Conservation (phyloP, 2,888 invertebrate species). For the Melinaea menophilus region DNA sequence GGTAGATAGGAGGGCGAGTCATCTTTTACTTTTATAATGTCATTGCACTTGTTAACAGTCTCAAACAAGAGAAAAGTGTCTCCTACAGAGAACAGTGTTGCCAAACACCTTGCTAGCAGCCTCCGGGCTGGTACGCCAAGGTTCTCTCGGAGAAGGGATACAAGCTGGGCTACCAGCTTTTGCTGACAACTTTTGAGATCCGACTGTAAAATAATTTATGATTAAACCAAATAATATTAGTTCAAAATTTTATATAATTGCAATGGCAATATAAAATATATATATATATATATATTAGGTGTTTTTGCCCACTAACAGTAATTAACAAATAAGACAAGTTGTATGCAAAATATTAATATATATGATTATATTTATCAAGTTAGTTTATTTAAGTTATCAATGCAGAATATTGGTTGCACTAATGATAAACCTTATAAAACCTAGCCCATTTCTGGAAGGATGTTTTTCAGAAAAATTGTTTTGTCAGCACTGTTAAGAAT, state of each 20-base stretch:
- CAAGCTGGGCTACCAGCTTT: conserved; percentile 95
- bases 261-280: too few species aligned
- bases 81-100: conserved; percentile 97
- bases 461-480: too few species aligned
- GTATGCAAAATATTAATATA: too few species aligned
- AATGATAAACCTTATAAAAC: too few species aligned
- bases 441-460: too few species aligned
- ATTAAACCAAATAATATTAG: background rate
- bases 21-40: conserved; percentile 97
- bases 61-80: conserved; percentile 98
- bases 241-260: conserved; percentile 1
- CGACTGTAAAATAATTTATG: conserved; percentile 79
- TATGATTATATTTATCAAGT: too few species aligned
- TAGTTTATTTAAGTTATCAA: too few species aligned
- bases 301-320: too few species aligned
- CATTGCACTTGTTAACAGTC: conserved; percentile 98
- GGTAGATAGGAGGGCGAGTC: conserved; percentile 97
- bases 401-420: too few species aligned
- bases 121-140: conserved; percentile 96
- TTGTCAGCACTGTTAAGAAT: too few species aligned
- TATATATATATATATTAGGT: too few species aligned
- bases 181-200: conserved; percentile 98
- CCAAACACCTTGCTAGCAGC: conserved; percentile 93
- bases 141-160: conserved; percentile 91
- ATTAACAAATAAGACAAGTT: too few species aligned